Conservation (phyloP, 2,113 vertebrate species). For the Vireo altiloquus region DNA sequence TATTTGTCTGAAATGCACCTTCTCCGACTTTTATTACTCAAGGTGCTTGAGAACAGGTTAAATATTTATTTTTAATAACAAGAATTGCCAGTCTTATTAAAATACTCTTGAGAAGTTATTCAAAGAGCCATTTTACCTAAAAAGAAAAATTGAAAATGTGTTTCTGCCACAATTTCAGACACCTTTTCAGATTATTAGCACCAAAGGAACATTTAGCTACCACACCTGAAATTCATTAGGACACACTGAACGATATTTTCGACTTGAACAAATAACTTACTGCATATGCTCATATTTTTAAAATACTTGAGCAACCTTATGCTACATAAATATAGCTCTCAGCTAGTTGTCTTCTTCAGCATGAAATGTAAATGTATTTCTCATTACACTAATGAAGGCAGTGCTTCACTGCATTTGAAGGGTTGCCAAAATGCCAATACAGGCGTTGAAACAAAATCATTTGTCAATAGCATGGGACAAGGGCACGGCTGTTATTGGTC, state of each 20-base stretch:
- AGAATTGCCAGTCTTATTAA: neutral
- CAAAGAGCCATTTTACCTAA: neutral
- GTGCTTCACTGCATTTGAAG: neutral
- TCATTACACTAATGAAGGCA: neutral
- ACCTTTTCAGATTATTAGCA: neutral
- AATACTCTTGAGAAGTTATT: neutral
- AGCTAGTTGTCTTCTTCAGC: neutral
- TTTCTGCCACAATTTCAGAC: neutral
- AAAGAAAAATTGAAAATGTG: neutral
- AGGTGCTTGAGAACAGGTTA: neutral
- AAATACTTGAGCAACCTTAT: neutral
- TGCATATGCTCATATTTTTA: neutral
- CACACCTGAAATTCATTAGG: neutral
- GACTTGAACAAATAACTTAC: neutral
- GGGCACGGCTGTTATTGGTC: neutral
- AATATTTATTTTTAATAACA: neutral
- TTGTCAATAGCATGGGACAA: neutral
- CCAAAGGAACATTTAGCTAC: neutral
- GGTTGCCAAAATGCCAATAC: neutral
- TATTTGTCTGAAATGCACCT: neutral
- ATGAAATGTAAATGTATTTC: neutral
- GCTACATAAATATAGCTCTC: neutral
- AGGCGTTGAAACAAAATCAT: neutral
- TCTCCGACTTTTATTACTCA: neutral
- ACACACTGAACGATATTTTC: accelerated